Evolutionary conservation across 2,888 invertebrate species (phyloP).

Genomic region (Stratiomys singularior): DNA sequence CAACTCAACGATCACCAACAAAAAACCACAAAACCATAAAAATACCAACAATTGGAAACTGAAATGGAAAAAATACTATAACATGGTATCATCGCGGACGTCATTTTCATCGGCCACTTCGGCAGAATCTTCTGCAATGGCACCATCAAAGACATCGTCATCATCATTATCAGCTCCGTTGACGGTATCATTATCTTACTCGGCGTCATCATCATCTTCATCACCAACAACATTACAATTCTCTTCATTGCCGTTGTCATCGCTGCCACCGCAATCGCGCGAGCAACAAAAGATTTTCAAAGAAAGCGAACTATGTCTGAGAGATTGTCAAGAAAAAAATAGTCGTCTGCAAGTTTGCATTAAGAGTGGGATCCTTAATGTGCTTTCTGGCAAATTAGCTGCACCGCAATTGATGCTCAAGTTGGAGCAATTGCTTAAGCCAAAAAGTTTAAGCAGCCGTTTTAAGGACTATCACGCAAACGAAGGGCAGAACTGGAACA

Average conservation of each 20-base stretch:
- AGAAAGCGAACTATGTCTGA: not conserved
- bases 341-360: not conserved
- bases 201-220: not conserved
- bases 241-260: too few relatives aligned
- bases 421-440: slow-evolving; percentile 5
- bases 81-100: not conserved
- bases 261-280: not conserved
- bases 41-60: slow-evolving; percentile 10
- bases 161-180: not conserved
- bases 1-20: not conserved
- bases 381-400: not conserved
- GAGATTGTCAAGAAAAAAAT: not conserved
- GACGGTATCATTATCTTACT: not conserved
- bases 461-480: not conserved
- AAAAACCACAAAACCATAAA: not conserved
- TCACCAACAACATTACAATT: not conserved
- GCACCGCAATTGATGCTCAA: slow-evolving; percentile 5
- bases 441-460: not conserved
- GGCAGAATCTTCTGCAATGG: not conserved
- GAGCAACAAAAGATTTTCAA: not conserved
- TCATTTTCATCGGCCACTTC: slow-evolving; percentile 2
- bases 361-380: not conserved
- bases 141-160: not conserved
- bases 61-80: slow-evolving; percentile 20
- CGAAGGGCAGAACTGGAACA: not conserved